These are phyloP conservation scores for Mythimna ferrago DNA, from an alignment of 2,888 invertebrate species.

Conservation along the genomic window DNA sequence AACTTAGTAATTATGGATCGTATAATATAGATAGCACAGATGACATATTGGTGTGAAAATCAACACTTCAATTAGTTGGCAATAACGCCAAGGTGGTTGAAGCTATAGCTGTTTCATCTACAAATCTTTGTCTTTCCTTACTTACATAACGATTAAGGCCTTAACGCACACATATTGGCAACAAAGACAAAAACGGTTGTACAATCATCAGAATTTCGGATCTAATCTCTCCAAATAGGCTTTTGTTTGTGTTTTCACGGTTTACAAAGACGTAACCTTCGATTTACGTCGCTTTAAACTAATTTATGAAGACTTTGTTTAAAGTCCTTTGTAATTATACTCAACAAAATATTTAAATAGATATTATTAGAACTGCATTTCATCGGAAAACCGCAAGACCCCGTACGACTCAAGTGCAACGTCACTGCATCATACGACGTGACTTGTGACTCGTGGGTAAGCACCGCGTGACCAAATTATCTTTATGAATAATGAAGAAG, in stretches of 20 bases:
- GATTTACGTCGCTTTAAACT: no score
- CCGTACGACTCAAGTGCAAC: slow-evolving; percentile 13
- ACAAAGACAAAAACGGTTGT: not conserved
- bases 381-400: slow-evolving; percentile 45
- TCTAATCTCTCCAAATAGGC: not conserved
- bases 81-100: not conserved
- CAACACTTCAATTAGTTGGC: slow-evolving; percentile 11
- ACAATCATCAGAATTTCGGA: not conserved
- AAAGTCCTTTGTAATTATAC: no score
- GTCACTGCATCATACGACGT: slow-evolving; percentile 47
- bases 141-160: not conserved
- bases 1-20: no score
- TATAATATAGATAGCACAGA: not conserved
- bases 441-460: slow-evolving; percentile 10
- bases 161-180: not conserved
- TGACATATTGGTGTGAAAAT: slow-evolving; percentile 24
- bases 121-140: not conserved
- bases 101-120: not conserved
- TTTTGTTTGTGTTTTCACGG: not conserved
- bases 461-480: slow-evolving; percentile 10
- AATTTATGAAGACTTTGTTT: no score
- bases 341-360: not conserved
- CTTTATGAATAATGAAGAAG: not conserved
- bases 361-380: slow-evolving; percentile 16
- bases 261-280: no score